A percentile compares a stretch with the other conserved stretches of the same genome.
Evolutionary conservation across 2,888 invertebrate genomes (phyloP).

Genomic region (Philereme vetulata): DNA sequence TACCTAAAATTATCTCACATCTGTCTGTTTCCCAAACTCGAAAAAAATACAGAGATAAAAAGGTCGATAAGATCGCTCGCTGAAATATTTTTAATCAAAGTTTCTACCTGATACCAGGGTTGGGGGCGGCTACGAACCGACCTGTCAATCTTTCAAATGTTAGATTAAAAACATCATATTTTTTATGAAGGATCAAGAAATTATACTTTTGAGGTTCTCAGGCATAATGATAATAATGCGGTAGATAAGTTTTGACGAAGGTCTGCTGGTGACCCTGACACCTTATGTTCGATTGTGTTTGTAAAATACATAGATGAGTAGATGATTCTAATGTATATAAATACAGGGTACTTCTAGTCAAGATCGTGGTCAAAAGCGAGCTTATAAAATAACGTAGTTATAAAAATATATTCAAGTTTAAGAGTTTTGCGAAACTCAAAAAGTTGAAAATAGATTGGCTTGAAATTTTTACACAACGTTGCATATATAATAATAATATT

Average conservation of each 20-base stretch:
- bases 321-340: background rate
- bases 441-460: too few relatives aligned
- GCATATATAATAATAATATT: too few relatives aligned
- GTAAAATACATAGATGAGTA: slow-evolving; percentile 11
- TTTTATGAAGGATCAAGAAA: slow-evolving; percentile 79
- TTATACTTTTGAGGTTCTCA: slow-evolving; percentile 55
- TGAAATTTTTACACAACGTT: too few relatives aligned
- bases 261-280: slow-evolving; percentile 61
- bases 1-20: slow-evolving; percentile 35
- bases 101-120: slow-evolving; percentile 69
- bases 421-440: too few relatives aligned
- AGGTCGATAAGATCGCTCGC: slow-evolving; percentile 63
- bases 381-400: too few relatives aligned
- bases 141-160: slow-evolving; percentile 82
- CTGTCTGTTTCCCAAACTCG: slow-evolving; percentile 20
- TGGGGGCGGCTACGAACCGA: slow-evolving; percentile 69
- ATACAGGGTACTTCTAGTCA: too few relatives aligned
- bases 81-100: slow-evolving; percentile 83
- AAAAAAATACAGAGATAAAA: slow-evolving; percentile 39
- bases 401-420: too few relatives aligned
- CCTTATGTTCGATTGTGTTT: slow-evolving; percentile 27
- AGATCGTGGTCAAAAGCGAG: too few relatives aligned
- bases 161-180: slow-evolving; percentile 81
- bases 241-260: slow-evolving; percentile 82
- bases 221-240: slow-evolving; percentile 75